Conservation (phyloP, 2,113 vertebrate species). For the Ageneiosus marmoratus region DNA sequence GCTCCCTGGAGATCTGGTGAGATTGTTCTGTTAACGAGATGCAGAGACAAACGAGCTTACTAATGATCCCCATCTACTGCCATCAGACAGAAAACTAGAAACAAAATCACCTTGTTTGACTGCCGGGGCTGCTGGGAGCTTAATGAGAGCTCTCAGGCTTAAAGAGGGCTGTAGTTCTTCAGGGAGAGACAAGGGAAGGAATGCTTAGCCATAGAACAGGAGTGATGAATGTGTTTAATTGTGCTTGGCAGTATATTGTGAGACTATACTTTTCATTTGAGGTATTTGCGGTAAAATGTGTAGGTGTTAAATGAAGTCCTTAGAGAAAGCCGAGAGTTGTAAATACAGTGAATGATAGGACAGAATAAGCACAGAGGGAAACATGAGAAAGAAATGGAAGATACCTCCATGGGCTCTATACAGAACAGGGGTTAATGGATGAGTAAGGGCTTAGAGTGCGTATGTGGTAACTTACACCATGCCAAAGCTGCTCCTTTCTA, state of each 20-base stretch:
- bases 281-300: slow-evolving; percentile 35
- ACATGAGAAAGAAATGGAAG: neutral
- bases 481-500: slow-evolving; percentile 62
- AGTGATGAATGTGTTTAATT: slow-evolving; percentile 88
- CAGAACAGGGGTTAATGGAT: slow-evolving; percentile 13
- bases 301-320: slow-evolving; percentile 38
- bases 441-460: neutral
- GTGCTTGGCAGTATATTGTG: slow-evolving; percentile 40
- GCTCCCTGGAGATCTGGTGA: slow-evolving; percentile 91
- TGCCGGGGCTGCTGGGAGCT: slow-evolving; percentile 67
- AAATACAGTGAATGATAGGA: slow-evolving; percentile 36
- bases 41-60: slow-evolving; percentile 79
- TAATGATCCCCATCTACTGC: slow-evolving; percentile 78
- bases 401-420: neutral
- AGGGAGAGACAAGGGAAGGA: slow-evolving; percentile 82
- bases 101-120: slow-evolving; percentile 84
- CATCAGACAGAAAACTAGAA: slow-evolving; percentile 58
- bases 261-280: slow-evolving; percentile 36
- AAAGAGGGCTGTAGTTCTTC: slow-evolving; percentile 82
- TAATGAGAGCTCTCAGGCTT: slow-evolving; percentile 89
- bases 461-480: slow-evolving; percentile 66
- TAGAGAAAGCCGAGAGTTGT: slow-evolving; percentile 37
- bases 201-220: slow-evolving; percentile 81
- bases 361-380: slow-evolving; percentile 15
- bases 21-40: slow-evolving; percentile 95